These are phyloP conservation scores for Mola mola DNA, from an alignment of 2,113 vertebrate species.

Conservation along the genomic window DNA sequence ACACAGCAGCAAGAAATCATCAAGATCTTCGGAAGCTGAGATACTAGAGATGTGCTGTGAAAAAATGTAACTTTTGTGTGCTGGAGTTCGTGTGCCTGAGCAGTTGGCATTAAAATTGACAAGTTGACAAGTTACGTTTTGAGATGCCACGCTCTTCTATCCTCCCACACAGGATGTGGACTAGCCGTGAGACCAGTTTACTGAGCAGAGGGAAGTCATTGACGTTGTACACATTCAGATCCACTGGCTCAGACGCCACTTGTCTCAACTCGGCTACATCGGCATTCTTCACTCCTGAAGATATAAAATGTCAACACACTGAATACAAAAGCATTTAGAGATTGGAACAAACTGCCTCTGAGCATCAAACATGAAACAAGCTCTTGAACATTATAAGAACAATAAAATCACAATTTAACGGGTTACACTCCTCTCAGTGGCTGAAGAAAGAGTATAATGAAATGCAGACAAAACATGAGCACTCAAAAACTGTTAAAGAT, in stretches of 20 bases:
- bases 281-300: conserved; percentile 92
- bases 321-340: neutral
- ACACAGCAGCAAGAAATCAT: neutral
- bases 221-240: conserved; percentile 89
- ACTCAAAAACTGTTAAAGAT: neutral
- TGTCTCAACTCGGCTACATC: conserved; percentile 90
- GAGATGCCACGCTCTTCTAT: conserved; percentile 83
- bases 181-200: conserved; percentile 85
- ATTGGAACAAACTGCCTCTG: neutral
- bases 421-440: too few species aligned
- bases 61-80: too few species aligned
- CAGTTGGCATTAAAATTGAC: neutral
- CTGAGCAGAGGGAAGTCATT: conserved; percentile 91
- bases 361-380: too few species aligned
- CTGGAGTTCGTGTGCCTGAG: too few species aligned
- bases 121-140: conserved; percentile 59
- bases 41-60: neutral
- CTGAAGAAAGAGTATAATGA: too few species aligned
- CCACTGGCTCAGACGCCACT: conserved; percentile 88
- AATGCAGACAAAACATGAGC: too few species aligned
- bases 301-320: neutral
- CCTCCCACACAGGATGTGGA: conserved; percentile 86
- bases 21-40: neutral
- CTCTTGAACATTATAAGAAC: too few species aligned
- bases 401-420: too few species aligned